These are phyloP conservation scores for Callithrix jacchus DNA, from an alignment of 2,113 vertebrate genomes.

Conservation along the genomic window DNA sequence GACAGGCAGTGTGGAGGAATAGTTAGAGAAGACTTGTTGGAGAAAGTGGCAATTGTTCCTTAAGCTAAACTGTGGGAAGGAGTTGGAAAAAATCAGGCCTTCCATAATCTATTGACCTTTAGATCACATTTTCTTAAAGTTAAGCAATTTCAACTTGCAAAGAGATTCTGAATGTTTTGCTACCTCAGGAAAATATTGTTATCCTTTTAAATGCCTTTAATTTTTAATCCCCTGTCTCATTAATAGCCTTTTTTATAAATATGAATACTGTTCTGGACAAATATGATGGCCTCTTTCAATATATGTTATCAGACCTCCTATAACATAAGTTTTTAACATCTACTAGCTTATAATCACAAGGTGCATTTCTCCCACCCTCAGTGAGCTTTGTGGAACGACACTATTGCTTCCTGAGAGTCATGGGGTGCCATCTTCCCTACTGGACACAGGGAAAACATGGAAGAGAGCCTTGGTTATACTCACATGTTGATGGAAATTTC, in stretches of 20 bases:
- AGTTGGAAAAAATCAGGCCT: background rate
- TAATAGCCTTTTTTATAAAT: background rate
- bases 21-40: background rate
- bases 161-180: background rate
- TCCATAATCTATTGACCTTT: background rate
- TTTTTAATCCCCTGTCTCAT: background rate
- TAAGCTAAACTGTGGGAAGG: background rate
- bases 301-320: background rate
- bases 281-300: background rate
- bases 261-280: background rate
- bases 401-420: background rate
- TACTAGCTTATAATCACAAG: background rate
- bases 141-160: background rate
- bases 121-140: background rate
- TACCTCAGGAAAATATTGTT: background rate
- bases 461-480: background rate
- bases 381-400: background rate
- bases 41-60: background rate
- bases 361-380: background rate
- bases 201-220: background rate
- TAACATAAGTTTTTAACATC: background rate
- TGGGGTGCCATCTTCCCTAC: rapidly evolving
- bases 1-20: background rate
- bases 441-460: no score
- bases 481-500: background rate